These are phyloP conservation scores for Suncus etruscus DNA, from an alignment of 2,113 vertebrate species.

Conservation along the genomic window DNA sequence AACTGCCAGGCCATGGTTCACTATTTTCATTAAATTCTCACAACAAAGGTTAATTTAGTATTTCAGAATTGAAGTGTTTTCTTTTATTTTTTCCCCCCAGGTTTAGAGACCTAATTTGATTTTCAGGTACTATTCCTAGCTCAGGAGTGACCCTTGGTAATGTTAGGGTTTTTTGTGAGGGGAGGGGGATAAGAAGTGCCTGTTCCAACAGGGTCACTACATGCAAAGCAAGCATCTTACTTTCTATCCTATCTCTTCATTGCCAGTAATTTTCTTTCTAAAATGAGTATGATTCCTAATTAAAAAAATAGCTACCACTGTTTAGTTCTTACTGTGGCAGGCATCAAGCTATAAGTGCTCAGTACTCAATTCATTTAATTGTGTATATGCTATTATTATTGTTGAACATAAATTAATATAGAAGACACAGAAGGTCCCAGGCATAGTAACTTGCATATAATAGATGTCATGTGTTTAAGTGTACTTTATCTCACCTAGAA, in stretches of 20 bases:
- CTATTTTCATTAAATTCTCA: background rate
- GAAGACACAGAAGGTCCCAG: conserved; percentile 6
- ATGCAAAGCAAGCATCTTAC: no score
- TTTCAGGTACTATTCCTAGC: no score
- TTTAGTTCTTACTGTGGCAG: conserved; percentile 16
- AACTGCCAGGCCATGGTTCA: background rate
- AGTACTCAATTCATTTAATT: conserved; percentile 46
- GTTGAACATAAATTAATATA: conserved; percentile 36
- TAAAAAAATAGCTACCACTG: conserved; percentile 29
- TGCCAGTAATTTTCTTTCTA: background rate
- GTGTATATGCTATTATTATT: conserved; percentile 12
- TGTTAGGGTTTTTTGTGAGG: no score
- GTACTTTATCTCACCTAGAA: conserved; percentile 44
- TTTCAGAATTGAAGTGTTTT: background rate
- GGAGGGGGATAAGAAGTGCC: no score
- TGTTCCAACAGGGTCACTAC: no score
- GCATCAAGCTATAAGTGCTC: conserved; percentile 1
- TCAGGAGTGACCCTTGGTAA: no score
- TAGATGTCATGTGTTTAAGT: conserved; percentile 41
- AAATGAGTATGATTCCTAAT: conserved; percentile 37
- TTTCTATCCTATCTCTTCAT: no score
- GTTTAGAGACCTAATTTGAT: no score
- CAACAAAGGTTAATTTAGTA: conserved; percentile 9
- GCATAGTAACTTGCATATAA: conserved; percentile 11
- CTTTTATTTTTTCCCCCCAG: background rate